These are phyloP conservation scores for Staurois parvus DNA, from an alignment of 2,797 vertebrate genomes.

Conservation along the genomic window DNA sequence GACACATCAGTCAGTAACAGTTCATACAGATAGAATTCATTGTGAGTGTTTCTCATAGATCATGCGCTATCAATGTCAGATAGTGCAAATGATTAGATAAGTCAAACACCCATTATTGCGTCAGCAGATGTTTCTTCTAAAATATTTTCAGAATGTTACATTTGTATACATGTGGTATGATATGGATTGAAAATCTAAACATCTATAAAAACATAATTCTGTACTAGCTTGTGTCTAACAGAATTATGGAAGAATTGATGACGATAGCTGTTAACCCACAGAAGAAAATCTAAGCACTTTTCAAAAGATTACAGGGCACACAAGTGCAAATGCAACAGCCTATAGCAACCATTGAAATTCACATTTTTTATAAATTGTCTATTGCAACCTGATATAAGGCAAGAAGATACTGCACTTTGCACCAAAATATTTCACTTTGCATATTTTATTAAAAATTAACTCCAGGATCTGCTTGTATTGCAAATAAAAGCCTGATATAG, in stretches of 20 bases:
- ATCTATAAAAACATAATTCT: neutral
- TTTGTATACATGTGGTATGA: neutral
- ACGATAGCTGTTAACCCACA: neutral
- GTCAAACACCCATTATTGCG: constrained; percentile 1
- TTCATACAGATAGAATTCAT: constrained; percentile 30
- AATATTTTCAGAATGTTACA: neutral
- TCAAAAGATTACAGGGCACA: too few relatives aligned
- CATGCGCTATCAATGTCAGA: constrained; percentile 13
- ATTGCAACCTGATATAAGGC: too few relatives aligned
- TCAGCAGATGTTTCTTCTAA: neutral
- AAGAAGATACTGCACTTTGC: too few relatives aligned
- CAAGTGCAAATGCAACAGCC: too few relatives aligned
- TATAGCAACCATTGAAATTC: too few relatives aligned
- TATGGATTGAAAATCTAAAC: neutral
- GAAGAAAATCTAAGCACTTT: neutral
- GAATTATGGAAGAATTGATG: neutral
- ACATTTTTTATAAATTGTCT: too few relatives aligned
- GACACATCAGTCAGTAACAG: constrained; percentile 36
- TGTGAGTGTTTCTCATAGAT: neutral
- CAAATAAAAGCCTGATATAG: too few relatives aligned
- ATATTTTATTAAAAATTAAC: too few relatives aligned
- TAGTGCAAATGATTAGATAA: neutral
- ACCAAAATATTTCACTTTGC: too few relatives aligned
- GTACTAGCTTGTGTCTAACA: neutral
- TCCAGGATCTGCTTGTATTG: too few relatives aligned